Percentiles rank a stretch among this genome's conserved stretches.
Evolutionary conservation across 2,113 vertebrate species (phyloP).

Genomic region (human): DNA sequence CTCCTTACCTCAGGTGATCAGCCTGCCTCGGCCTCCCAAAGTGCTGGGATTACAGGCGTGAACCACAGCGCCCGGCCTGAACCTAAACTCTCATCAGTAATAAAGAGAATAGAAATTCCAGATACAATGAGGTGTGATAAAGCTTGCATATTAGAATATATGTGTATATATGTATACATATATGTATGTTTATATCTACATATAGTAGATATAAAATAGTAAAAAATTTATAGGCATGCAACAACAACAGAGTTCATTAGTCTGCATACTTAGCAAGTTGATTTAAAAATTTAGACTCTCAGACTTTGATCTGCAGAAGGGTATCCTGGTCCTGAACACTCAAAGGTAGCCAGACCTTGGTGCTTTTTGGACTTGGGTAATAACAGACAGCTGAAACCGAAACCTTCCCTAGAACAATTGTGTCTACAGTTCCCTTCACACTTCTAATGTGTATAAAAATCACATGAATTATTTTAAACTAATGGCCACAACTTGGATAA

Average conservation of each 20-base stretch:
- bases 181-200: too few relatives aligned
- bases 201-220: constrained; percentile 11
- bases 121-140: not conserved
- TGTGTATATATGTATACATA: too few relatives aligned
- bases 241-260: constrained; percentile 70
- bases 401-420: not conserved
- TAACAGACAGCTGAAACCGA: not conserved
- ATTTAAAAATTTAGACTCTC: constrained; percentile 71
- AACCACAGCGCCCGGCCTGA: too few relatives aligned
- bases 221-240: constrained; percentile 56
- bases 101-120: not conserved
- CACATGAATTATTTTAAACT: not conserved
- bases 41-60: too few relatives aligned
- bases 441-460: not conserved
- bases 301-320: constrained; percentile 46
- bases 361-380: not conserved
- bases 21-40: accelerated
- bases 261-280: constrained; percentile 61
- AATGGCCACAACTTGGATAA: not conserved
- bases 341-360: not conserved
- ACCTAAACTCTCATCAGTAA: not conserved
- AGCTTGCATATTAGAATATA: not conserved
- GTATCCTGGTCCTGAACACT: not conserved
- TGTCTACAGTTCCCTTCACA: not conserved
- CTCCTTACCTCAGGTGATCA: too few relatives aligned